Evolutionary conservation across 1,140 invertebrate species (phyloP).

Genomic region (Danaus melanippus): DNA sequence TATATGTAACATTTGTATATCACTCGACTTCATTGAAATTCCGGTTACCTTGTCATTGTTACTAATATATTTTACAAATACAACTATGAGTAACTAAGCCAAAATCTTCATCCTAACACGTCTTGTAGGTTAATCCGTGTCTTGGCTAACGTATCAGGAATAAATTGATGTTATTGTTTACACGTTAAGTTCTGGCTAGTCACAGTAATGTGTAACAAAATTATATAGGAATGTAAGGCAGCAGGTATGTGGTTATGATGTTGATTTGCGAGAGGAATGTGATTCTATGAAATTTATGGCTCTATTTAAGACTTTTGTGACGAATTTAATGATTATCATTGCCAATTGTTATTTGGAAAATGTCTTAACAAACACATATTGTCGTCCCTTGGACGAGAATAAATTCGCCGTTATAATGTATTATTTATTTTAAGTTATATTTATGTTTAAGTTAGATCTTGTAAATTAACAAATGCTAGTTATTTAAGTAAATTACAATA

Average conservation of each 20-base stretch:
- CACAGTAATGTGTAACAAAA: conserved; percentile 16
- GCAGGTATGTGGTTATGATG: conserved; percentile 18
- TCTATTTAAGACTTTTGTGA: conserved; percentile 19
- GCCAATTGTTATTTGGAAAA: conserved; percentile 42
- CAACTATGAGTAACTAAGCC: conserved; percentile 29
- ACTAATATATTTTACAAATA: conserved; percentile 32
- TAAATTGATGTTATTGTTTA: conserved; percentile 3
- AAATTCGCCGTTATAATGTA: conserved; percentile 61
- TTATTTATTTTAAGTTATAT: conserved; percentile 70
- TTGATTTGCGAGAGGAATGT: conserved; percentile 11
- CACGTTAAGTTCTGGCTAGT: conserved; percentile 22
- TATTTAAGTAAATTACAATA: conserved; percentile 54
- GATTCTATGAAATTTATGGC: conserved; percentile 17
- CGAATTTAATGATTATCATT: conserved; percentile 43
- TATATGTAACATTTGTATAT: conserved; percentile 44
- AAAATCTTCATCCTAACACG: conserved; percentile 26
- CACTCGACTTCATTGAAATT: conserved; percentile 34
- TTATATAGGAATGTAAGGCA: conserved; percentile 16
- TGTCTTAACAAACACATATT: conserved; percentile 46
- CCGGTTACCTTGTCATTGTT: conserved; percentile 38
- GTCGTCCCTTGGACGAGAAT: conserved; percentile 44
- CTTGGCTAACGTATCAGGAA: conserved; percentile 9
- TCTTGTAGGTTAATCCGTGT: conserved; percentile 15
- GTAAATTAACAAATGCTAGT: conserved; percentile 68
- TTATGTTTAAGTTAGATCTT: conserved; percentile 64